These are phyloP conservation scores for Miltochrista miniata DNA, from an alignment of 2,888 invertebrate species.

Conservation along the genomic window DNA sequence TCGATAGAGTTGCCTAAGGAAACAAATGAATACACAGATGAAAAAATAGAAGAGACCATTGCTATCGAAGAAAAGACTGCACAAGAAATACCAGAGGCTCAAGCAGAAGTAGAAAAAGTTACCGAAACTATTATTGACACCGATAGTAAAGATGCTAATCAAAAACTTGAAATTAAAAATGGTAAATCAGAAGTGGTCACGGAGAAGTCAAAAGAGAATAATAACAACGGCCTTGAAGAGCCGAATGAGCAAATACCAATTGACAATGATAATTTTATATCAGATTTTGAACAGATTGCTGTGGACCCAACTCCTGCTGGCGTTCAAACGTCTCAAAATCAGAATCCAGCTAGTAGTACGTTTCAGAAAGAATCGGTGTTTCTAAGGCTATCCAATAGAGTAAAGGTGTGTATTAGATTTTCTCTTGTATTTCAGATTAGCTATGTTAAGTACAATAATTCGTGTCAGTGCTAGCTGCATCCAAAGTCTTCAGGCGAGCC, in stretches of 20 bases:
- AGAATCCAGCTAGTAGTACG: conserved; percentile 63
- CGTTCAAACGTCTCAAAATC: conserved; percentile 47
- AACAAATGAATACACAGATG: conserved; percentile 50
- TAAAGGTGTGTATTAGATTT: conserved; percentile 87
- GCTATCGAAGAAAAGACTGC: conserved; percentile 50
- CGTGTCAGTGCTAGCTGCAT: too few species aligned
- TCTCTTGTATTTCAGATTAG: conserved; percentile 5
- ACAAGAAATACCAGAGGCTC: conserved; percentile 48
- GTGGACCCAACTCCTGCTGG: conserved; percentile 73
- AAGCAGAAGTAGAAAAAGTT: conserved; percentile 49
- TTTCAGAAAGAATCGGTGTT: conserved; percentile 97
- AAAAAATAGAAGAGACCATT: conserved; percentile 53
- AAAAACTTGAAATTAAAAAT: conserved; percentile 56
- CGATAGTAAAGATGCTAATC: conserved; percentile 52
- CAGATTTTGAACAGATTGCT: conserved; percentile 81
- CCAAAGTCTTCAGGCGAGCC: too few species aligned
- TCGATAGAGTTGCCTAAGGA: conserved; percentile 59
- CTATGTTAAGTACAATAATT: not conserved
- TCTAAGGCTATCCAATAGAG: conserved; percentile 96
- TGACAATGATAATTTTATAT: conserved; percentile 78
- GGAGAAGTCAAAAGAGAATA: conserved; percentile 63
- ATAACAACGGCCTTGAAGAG: conserved; percentile 54
- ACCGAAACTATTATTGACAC: conserved; percentile 46
- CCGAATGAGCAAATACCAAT: conserved; percentile 63
- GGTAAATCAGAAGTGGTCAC: conserved; percentile 50